These are phyloP conservation scores for Leptinotarsa lineolata DNA, from an alignment of 1,140 invertebrate species.

Conservation along the genomic window DNA sequence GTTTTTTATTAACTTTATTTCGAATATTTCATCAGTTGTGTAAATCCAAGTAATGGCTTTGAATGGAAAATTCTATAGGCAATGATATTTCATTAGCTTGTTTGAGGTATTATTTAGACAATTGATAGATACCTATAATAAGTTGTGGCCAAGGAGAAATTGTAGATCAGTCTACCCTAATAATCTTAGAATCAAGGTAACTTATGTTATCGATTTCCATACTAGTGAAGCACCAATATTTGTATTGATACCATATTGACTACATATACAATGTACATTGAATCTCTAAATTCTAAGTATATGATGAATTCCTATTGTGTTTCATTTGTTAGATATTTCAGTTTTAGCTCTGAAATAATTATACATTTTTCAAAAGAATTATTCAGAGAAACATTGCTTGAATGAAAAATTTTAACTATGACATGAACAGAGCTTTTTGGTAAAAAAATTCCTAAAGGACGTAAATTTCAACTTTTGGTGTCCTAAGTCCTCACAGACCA, in stretches of 20 bases:
- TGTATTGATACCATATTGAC: slow-evolving; percentile 47
- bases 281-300: slow-evolving; percentile 49
- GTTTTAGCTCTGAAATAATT: too few species aligned
- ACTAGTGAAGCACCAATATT: slow-evolving; percentile 56
- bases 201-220: slow-evolving; percentile 38
- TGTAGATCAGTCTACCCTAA: slow-evolving; percentile 40
- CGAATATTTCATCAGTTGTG: too few species aligned
- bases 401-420: too few species aligned
- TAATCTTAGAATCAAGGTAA: slow-evolving; percentile 33
- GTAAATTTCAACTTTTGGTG: too few species aligned
- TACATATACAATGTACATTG: slow-evolving; percentile 52
- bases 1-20: too few species aligned
- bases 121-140: background rate
- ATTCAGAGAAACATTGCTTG: too few species aligned
- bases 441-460: too few species aligned
- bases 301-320: slow-evolving; percentile 37
- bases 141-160: slow-evolving; percentile 37
- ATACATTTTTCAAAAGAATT: too few species aligned
- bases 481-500: too few species aligned
- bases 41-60: too few species aligned
- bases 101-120: background rate
- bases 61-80: too few species aligned
- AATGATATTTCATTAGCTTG: background rate
- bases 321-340: background rate
- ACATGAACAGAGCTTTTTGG: too few species aligned